Evolutionary conservation across 2,888 invertebrate species (phyloP).

Genomic region (Himalopsyche tibetana): DNA sequence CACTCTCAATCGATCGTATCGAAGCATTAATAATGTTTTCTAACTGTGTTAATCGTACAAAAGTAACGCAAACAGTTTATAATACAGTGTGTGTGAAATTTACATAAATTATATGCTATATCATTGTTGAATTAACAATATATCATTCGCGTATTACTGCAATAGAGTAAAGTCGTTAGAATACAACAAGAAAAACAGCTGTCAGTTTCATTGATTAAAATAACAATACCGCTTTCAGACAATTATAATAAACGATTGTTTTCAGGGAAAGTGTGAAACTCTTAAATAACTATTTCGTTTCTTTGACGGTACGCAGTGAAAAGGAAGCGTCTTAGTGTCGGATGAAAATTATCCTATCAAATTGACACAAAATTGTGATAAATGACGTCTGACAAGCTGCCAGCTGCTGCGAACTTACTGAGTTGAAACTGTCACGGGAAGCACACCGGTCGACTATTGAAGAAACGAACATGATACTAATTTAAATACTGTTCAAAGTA

Average conservation of each 20-base stretch:
- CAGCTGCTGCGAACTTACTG: constrained; percentile 5
- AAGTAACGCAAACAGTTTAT: constrained; percentile 1
- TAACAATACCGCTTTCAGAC: neutral
- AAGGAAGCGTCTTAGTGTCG: neutral
- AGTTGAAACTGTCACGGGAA: neutral
- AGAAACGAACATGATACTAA: neutral
- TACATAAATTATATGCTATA: neutral
- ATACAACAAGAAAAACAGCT: neutral
- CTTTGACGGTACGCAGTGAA: neutral
- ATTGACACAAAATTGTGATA: neutral
- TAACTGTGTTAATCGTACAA: neutral
- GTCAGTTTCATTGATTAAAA: neutral
- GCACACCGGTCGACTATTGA: neutral
- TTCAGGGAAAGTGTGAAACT: neutral
- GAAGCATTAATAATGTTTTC: neutral
- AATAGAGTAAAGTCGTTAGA: neutral
- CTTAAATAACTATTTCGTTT: neutral
- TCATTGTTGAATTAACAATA: neutral
- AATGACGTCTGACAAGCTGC: neutral
- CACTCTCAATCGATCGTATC: neutral
- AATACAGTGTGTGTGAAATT: neutral
- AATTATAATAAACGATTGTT: neutral
- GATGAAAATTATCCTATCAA: neutral
- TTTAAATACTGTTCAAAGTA: neutral
- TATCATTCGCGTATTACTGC: neutral